Base-by-base conservation (phyloP, 2,888 invertebrate genomes). In the Balanococcus diminutus region DNA sequence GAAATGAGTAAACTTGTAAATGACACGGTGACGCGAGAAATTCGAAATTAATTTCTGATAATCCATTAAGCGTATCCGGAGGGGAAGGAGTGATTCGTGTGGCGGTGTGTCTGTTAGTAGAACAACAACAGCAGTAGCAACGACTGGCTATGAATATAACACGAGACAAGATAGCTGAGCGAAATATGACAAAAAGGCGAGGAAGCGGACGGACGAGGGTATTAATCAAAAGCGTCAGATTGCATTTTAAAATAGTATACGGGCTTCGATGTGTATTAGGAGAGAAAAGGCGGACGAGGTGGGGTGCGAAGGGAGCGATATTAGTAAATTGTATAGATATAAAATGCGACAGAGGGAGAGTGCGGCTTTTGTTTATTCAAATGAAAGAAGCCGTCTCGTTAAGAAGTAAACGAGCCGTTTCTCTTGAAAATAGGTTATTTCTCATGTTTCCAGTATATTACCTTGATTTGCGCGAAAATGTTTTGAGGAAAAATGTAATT, bases 381-480 rank as follows among this genome's bases (percentile, higher is more conserved):
- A 75, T 75, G 75, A 75, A 75, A 75, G 75, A 75, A 75, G 75
- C 75, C 75, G 32, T 75, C 75, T 75, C 75, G 75, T 75, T 75
- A 75, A 75, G 32, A 75, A 75, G n/a, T 75, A 75, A 75, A 75
- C 75, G 75, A 75, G 75, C 75, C 75, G n/a, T 75, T 75, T 75
- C 75, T 75, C 75, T 75, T 75, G 75, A 36, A 75, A 75, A 75
- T 75, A n/a, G 75, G 75, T 75, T 75, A 75, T 75, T 75, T 75
- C 75, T 75, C 75, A 75, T 75, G 32, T 75, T 75, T 75, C 75
- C 75, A 75, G 32, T 75, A 75, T 75, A 75, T 75, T 75, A 75
- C 75, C 75, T 75, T 75, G 32, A 75, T 75, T 75, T 75, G 75
- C 75, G 75, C 31, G 75, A 75, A 75, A 75, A 75, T 75, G 75